Percentiles rank a stretch among this genome's conserved stretches.
Evolutionary conservation across 2,888 invertebrate genomes (phyloP).

Genomic region (Drosophila algonquin): DNA sequence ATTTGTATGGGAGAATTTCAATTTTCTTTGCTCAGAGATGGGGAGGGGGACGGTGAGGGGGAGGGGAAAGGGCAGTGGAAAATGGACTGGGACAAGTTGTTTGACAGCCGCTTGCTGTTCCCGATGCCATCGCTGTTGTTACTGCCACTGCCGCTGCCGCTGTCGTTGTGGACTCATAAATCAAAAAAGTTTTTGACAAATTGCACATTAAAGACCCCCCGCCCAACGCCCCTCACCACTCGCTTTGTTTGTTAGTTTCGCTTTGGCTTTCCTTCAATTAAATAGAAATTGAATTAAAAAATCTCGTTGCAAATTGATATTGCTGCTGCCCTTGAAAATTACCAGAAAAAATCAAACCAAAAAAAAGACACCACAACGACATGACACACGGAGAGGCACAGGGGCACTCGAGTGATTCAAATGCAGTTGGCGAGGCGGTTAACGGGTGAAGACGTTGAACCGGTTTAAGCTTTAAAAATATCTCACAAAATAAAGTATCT

Average conservation of each 20-base stretch:
- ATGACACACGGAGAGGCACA: not conserved
- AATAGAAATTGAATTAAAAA: constrained; percentile 30
- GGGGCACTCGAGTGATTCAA: not conserved
- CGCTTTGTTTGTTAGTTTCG: constrained; percentile 30
- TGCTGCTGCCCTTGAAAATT: constrained; percentile 27
- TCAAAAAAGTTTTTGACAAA: constrained; percentile 76
- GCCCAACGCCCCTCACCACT: not conserved
- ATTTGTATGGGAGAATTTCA: constrained; percentile 34
- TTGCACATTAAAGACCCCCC: constrained; percentile 69
- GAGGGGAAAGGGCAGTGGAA: not conserved
- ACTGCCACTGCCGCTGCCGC: constrained; percentile 6
- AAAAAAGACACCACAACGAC: not conserved
- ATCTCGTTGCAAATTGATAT: not conserved
- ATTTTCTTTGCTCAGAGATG: constrained; percentile 11
- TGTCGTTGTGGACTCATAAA: constrained; percentile 57
- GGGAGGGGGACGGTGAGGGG: not conserved
- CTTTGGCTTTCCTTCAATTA: constrained; percentile 18
- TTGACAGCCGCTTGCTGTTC: constrained; percentile 47
- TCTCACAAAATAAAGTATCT: constrained; percentile 52
- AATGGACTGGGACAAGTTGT: constrained; percentile 23
- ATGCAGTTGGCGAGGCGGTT: not conserved
- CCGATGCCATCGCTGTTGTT: constrained; percentile 20
- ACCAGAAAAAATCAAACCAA: not conserved
- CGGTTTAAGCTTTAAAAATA: constrained; percentile 31
- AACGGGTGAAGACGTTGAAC: not conserved